Base-by-base conservation (phyloP, 2,888 invertebrate genomes). In the Hylaea fasciaria region DNA sequence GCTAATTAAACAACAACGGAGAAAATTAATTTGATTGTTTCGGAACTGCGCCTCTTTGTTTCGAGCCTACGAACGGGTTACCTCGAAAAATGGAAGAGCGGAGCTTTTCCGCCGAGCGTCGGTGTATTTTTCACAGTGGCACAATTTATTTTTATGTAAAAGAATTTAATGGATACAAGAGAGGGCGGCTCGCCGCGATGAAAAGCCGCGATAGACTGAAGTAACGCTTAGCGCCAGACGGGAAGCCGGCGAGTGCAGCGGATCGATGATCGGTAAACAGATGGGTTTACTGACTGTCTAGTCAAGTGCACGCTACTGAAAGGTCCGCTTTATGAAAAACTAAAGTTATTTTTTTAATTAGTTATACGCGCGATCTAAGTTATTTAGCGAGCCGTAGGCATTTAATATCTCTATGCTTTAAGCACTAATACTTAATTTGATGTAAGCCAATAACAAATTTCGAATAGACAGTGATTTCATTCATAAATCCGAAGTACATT, bases 1-100 rank as follows among this genome's bases (percentile, higher is more conserved):
- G 87, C 91, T 91, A 91, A 91, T 91, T 91, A 91, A 91, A 91
- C 90, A 90, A 89, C 90, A 91, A 89, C 90, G 89, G 87, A 85
- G 88, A 87, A 90, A 89, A 91, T 91, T 90, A 89, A 91, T 90
- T 90, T 87, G 87, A 91, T 91, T 91, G 91, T 89, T 89, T 87
- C 87, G 86, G 85, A 87, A 86, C 85, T 85, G 81, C 84, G 86
- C 84, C 86, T 87, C 87, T 89, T 88, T 91, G 87, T 89, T 82
- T 77, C 78, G 76, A 55, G 79, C 80, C 78, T 81, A 77, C 75
- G 79, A 80, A 83, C 80, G 80, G 77, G 85, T 89, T 90, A 89
- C 87, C 87, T 87, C 79, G 76, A 84, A 88, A 84, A 86, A 83
- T 82, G 79, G 83, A 82, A 78, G 77, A 78, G 72, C 80, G 79